These are phyloP conservation scores for Colletes latitarsis DNA, from an alignment of 1,140 invertebrate species.

Conservation along the genomic window DNA sequence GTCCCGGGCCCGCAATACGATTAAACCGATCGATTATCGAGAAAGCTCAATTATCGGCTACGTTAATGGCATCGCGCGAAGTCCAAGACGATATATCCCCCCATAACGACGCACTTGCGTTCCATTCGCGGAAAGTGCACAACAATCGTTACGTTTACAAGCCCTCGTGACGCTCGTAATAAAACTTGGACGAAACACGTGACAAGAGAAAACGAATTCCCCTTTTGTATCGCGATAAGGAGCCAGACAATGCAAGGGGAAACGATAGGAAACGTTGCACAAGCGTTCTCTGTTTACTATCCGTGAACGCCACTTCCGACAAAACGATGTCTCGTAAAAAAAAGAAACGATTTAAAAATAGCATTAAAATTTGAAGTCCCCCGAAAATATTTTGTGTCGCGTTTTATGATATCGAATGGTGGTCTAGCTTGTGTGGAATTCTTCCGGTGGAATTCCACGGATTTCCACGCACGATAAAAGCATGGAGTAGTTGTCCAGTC, in stretches of 20 bases:
- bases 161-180: slow-evolving; percentile 49
- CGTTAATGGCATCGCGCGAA: slow-evolving; percentile 57
- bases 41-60: slow-evolving; percentile 56
- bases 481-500: not conserved
- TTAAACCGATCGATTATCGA: slow-evolving; percentile 59
- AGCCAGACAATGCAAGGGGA: not conserved
- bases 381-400: no score
- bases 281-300: not conserved
- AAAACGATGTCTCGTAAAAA: not conserved
- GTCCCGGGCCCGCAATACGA: slow-evolving; percentile 33
- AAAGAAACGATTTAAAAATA: no score
- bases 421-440: no score
- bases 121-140: slow-evolving; percentile 45
- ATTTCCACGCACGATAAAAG: not conserved
- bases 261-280: slow-evolving; percentile 3
- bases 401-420: no score
- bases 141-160: slow-evolving; percentile 52
- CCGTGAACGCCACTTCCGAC: not conserved
- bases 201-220: slow-evolving; percentile 35
- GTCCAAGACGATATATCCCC: slow-evolving; percentile 59
- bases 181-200: slow-evolving; percentile 22
- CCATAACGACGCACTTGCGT: slow-evolving; percentile 15
- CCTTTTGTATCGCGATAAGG: slow-evolving; percentile 25
- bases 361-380: no score
- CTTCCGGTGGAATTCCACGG: no score